Conservation (phyloP, 2,113 vertebrate species). For the Climacteris rufus region DNA sequence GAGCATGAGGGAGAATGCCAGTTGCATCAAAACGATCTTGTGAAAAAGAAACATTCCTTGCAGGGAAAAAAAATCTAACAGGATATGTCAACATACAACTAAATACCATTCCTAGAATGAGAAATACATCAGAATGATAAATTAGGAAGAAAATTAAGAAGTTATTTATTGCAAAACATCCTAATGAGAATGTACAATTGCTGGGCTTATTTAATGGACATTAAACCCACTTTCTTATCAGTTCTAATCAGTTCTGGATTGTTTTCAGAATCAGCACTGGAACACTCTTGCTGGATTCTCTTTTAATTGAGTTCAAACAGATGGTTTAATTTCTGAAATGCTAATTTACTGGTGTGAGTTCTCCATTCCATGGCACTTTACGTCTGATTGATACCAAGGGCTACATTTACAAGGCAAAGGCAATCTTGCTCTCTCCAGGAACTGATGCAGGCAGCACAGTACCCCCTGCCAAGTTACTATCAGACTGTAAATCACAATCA, state of each 20-base stretch:
- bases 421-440: conserved; percentile 2
- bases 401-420: conserved; percentile 20
- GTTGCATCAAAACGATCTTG: neutral
- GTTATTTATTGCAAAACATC: conserved; percentile 30
- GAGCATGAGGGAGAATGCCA: neutral
- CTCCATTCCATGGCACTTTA: conserved; percentile 38
- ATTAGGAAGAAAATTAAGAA: conserved; percentile 26
- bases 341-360: conserved; percentile 18
- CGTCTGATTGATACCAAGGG: conserved; percentile 17
- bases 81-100: neutral
- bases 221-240: conserved; percentile 20
- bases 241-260: conserved; percentile 48
- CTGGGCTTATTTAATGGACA: conserved; percentile 40
- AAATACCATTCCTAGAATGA: neutral
- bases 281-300: conserved; percentile 14
- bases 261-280: conserved; percentile 39
- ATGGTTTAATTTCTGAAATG: conserved; percentile 57
- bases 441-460: neutral
- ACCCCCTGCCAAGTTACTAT: neutral
- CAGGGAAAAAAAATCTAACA: neutral
- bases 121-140: conserved; percentile 35
- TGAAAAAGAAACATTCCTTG: neutral
- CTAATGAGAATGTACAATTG: neutral
- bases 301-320: conserved; percentile 54
- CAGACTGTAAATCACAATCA: neutral